Conservation (phyloP, 1,140 invertebrate species). For the Coptotermes formosanus region DNA sequence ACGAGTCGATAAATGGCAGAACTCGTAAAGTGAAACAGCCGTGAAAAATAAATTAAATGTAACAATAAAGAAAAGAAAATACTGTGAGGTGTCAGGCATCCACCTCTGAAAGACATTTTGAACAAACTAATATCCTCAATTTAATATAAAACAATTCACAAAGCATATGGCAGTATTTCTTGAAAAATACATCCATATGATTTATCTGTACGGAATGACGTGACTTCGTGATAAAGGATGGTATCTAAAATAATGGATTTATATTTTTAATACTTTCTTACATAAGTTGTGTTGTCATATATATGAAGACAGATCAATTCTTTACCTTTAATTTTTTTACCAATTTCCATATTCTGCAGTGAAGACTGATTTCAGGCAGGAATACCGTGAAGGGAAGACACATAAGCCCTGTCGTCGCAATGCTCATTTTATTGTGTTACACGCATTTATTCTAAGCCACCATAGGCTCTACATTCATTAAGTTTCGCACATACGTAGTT, state of each 20-base stretch:
- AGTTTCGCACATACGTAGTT: too few species aligned
- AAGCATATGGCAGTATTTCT: neutral
- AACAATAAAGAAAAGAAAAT: neutral
- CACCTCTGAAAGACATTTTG: neutral
- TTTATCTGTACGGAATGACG: conserved; percentile 1
- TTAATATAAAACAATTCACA: neutral
- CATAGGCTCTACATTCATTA: too few species aligned
- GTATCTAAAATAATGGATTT: neutral
- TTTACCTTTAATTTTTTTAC: too few species aligned
- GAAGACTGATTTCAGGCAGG: too few species aligned
- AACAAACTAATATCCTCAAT: neutral
- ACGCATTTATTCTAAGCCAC: too few species aligned
- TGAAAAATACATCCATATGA: neutral
- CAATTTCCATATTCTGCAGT: too few species aligned
- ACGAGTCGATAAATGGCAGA: neutral
- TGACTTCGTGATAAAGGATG: neutral
- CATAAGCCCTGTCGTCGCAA: too few species aligned
- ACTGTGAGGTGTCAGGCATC: neutral
- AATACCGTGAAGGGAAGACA: too few species aligned
- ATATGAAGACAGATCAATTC: neutral
- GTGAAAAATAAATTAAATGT: neutral
- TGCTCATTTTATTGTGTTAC: too few species aligned
- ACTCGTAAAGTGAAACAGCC: neutral
- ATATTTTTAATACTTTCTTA: neutral
- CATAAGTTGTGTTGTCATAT: neutral